These are phyloP conservation scores for Centrocercus urophasianus DNA, from an alignment of 2,113 vertebrate species.

Conservation along the genomic window DNA sequence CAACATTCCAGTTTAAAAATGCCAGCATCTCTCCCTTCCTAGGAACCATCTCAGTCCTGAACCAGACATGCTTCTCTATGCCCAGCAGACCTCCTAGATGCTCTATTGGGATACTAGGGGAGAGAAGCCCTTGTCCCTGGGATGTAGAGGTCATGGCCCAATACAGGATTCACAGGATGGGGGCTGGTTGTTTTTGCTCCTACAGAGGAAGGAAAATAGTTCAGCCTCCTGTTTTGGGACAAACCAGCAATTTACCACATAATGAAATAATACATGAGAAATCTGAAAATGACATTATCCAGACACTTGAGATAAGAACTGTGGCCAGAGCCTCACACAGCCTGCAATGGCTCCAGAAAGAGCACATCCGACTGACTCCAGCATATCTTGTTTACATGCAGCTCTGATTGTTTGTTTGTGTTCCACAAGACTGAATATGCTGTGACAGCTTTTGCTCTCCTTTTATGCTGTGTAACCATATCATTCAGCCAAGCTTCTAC, in stretches of 20 bases:
- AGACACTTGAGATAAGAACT: not conserved
- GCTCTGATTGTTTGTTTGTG: not conserved
- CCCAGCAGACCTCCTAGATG: not conserved
- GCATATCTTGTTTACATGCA: not conserved
- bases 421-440: not conserved
- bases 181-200: not conserved
- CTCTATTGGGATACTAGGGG: not conserved
- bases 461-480: not conserved
- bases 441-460: not conserved
- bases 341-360: not conserved
- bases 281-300: not conserved
- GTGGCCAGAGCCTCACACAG: not conserved
- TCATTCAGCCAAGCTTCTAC: not conserved
- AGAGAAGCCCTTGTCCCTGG: not conserved
- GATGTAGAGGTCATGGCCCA: not conserved
- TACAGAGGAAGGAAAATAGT: not conserved
- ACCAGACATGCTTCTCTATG: not conserved
- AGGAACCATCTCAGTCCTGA: not conserved
- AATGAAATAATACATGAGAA: not conserved
- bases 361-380: not conserved
- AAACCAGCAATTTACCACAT: not conserved
- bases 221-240: not conserved
- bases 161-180: not conserved
- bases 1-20: not conserved
- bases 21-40: not conserved